A percentile compares a stretch with the other conserved stretches of the same genome.
These are phyloP conservation scores for Aurelia coerulea DNA, from an alignment of 30 jellyfish, hydroid and myxozoan species.

Conservation along the genomic window DNA sequence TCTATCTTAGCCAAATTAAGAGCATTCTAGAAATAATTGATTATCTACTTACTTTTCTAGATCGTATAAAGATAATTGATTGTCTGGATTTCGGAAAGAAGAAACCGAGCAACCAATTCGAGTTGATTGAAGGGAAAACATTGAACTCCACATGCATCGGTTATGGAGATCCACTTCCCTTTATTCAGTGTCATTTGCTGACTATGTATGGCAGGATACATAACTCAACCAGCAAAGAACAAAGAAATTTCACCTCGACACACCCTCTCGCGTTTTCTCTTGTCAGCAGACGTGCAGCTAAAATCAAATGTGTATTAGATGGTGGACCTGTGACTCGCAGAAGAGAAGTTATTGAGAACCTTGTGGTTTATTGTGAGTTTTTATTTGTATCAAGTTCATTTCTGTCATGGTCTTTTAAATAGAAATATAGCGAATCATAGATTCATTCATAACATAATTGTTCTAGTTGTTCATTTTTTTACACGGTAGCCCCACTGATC, in stretches of 20 bases:
- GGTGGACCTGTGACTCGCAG: conserved; percentile 16
- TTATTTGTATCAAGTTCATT: not conserved
- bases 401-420: not conserved
- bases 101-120: not conserved
- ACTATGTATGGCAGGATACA: no score
- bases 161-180: conserved; percentile 36
- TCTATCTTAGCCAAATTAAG: no score
- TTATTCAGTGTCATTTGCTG: not conserved
- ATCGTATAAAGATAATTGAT: not conserved
- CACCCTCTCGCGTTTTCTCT: not conserved
- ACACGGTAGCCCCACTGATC: no score
- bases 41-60: not conserved
- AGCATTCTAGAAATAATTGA: no score
- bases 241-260: no score
- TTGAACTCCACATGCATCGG: conserved; percentile 29
- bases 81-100: not conserved
- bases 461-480: no score
- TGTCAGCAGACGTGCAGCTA: not conserved
- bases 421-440: no score
- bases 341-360: not conserved
- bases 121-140: conserved; percentile 2
- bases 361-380: conserved; percentile 17
- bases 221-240: no score
- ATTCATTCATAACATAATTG: no score
- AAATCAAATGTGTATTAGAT: conserved; percentile 27